These are phyloP conservation scores for Anthophora plumipes DNA, from an alignment of 2,888 invertebrate genomes.

Conservation along the genomic window DNA sequence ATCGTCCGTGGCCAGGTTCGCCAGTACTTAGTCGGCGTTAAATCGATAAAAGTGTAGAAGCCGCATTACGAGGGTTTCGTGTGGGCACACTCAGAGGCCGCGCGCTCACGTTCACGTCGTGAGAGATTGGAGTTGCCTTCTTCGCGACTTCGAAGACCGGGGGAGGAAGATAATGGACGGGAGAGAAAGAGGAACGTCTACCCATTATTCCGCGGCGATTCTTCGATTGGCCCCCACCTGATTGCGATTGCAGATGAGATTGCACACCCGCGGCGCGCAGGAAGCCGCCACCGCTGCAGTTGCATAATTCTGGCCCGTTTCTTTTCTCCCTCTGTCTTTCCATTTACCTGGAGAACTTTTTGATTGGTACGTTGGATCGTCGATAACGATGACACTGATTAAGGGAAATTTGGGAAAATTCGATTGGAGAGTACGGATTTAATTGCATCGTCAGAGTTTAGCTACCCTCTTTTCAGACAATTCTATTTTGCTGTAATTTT, in stretches of 20 bases:
- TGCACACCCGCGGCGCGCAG: slow-evolving; percentile 64
- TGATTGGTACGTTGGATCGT: too few species aligned
- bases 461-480: too few species aligned
- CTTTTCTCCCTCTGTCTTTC: not conserved
- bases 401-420: too few species aligned
- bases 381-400: too few species aligned
- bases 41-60: slow-evolving; percentile 68
- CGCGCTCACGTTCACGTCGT: slow-evolving; percentile 63
- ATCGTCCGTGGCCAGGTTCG: slow-evolving; percentile 60
- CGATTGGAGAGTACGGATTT: too few species aligned
- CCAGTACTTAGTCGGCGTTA: slow-evolving; percentile 58
- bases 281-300: slow-evolving; percentile 52
- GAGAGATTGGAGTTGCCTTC: slow-evolving; percentile 66
- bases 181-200: slow-evolving; percentile 66
- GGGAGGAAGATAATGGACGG: slow-evolving; percentile 61
- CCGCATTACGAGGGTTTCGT: slow-evolving; percentile 67
- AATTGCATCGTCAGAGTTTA: too few species aligned
- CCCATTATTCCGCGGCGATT: slow-evolving; percentile 69
- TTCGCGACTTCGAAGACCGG: slow-evolving; percentile 48
- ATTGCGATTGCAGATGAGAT: slow-evolving; percentile 74
- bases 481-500: too few species aligned
- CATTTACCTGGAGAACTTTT: too few species aligned
- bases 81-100: slow-evolving; percentile 66
- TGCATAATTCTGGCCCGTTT: slow-evolving; percentile 62
- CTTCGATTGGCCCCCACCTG: slow-evolving; percentile 70